Evolutionary conservation across 2,797 vertebrate genomes (phyloP).

Genomic region (Acanthornis magna): DNA sequence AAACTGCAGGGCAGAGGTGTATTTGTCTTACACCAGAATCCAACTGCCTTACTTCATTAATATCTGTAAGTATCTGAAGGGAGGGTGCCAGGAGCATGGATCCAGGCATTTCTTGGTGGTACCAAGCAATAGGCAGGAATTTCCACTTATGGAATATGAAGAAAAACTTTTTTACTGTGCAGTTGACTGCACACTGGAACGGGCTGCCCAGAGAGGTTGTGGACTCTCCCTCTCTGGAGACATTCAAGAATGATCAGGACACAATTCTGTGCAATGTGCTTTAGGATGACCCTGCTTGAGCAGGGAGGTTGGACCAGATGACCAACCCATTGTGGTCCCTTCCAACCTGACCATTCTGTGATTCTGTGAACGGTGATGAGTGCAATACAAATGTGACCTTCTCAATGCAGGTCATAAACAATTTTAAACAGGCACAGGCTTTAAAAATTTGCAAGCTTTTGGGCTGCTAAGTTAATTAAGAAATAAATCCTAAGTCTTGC

Average conservation of each 20-base stretch:
- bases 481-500: neutral
- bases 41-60: neutral
- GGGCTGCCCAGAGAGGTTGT: neutral
- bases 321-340: neutral
- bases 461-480: neutral
- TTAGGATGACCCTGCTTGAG: neutral
- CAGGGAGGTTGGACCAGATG: neutral
- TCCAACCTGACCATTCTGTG: neutral
- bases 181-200: neutral
- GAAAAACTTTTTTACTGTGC: neutral
- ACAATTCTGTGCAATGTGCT: neutral
- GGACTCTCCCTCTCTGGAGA: neutral
- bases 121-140: neutral
- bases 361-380: neutral
- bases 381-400: neutral
- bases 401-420: neutral
- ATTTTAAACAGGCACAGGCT: neutral
- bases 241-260: neutral
- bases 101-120: neutral
- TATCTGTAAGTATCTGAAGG: neutral
- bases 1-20: neutral
- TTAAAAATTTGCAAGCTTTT: neutral
- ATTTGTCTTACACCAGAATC: neutral
- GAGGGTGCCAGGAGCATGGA: neutral
- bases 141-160: neutral